These are phyloP conservation scores for Hydrolagus affinis DNA, from an alignment of 2,113 vertebrate genomes.

Conservation along the genomic window DNA sequence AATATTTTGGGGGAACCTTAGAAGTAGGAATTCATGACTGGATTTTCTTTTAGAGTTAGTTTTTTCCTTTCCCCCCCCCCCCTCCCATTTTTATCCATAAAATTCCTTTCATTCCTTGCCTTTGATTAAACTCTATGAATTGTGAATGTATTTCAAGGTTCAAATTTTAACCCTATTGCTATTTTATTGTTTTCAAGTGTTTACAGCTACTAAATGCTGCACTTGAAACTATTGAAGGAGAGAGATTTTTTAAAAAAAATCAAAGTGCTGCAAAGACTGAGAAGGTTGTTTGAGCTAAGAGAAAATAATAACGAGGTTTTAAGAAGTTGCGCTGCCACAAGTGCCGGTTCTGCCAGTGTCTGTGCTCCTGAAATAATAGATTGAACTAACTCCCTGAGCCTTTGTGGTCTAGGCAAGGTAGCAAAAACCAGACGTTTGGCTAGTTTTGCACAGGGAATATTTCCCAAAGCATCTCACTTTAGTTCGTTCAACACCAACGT, in stretches of 20 bases:
- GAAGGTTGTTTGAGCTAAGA: neutral
- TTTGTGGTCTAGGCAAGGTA: neutral
- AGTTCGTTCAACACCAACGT: neutral
- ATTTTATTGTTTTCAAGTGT: neutral
- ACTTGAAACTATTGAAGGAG: neutral
- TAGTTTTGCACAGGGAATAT: neutral
- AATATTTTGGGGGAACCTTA: slow-evolving; percentile 2
- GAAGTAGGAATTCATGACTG: neutral
- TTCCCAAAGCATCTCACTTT: neutral
- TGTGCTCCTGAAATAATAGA: neutral
- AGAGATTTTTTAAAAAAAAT: neutral
- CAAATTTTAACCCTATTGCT: neutral
- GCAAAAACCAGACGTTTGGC: neutral
- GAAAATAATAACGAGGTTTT: neutral
- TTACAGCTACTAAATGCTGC: neutral
- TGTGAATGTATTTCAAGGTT: neutral
- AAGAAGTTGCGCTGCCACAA: slow-evolving; percentile 1
- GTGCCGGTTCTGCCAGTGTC: neutral
- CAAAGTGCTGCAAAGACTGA: neutral
- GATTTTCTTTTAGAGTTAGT: neutral
- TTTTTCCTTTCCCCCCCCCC: neutral
- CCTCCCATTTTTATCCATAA: neutral
- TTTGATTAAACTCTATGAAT: neutral
- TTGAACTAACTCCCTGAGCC: neutral
- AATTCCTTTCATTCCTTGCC: neutral